Conservation (phyloP, 2,888 invertebrate species). For the Seira ritae region DNA sequence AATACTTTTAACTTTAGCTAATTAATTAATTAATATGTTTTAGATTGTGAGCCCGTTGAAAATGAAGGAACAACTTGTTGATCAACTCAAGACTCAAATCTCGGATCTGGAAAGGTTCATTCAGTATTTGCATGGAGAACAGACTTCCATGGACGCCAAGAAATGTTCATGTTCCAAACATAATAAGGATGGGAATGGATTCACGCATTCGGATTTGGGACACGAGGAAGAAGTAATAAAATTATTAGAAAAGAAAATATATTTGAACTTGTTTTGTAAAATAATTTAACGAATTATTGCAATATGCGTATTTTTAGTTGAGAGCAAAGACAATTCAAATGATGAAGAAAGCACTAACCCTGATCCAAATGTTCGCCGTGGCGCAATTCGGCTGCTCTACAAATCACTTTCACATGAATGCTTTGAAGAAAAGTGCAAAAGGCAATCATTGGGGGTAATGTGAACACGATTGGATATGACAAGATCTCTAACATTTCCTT, state of each 20-base stretch:
- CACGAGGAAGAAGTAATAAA: slow-evolving; percentile 71
- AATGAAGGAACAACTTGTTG: slow-evolving; percentile 97
- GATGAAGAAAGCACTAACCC: slow-evolving; percentile 90
- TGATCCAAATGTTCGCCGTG: slow-evolving; percentile 94
- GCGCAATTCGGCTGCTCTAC: slow-evolving; percentile 94
- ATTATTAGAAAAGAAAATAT: too few species aligned
- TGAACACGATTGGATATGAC: slow-evolving; percentile 15
- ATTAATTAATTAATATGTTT: too few species aligned
- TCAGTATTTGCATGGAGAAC: slow-evolving; percentile 88
- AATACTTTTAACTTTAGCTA: background rate
- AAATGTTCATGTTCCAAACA: slow-evolving; percentile 47
- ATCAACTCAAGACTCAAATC: slow-evolving; percentile 97
- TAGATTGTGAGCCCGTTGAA: slow-evolving; percentile 93
- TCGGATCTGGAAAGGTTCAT: slow-evolving; percentile 98
- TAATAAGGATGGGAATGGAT: slow-evolving; percentile 40
- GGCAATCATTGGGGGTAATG: slow-evolving; percentile 95
- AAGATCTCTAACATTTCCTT: background rate
- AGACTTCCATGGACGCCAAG: slow-evolving; percentile 40
- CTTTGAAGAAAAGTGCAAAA: slow-evolving; percentile 88
- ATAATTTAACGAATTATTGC: too few species aligned
- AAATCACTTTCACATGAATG: slow-evolving; percentile 83
- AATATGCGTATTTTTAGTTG: slow-evolving; percentile 71
- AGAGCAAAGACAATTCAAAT: slow-evolving; percentile 82
- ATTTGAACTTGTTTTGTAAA: too few species aligned
- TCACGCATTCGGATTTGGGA: slow-evolving; percentile 60